Evolutionary conservation across 2,113 vertebrate species (phyloP), one percentile per base, ranked within the genome.

Genomic region (Colistium nudipinnis): DNA sequence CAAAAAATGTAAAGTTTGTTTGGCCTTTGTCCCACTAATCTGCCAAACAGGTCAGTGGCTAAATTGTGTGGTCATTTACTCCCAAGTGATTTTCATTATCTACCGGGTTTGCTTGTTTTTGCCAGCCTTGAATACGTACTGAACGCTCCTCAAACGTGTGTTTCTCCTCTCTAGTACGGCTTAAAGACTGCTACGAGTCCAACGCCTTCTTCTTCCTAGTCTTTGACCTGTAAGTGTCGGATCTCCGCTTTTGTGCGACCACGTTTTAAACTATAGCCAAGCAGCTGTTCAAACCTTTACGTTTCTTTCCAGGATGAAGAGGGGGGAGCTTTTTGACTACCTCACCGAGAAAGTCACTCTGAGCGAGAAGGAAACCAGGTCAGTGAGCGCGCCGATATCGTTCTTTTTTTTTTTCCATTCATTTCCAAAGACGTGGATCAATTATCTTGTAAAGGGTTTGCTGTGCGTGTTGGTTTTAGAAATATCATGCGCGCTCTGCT

Each of bases 291-390:
- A 60, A 45, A 48, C 1, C 8, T 44, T 55, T 61, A 9, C 1
- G n/a, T 53, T 25, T 57, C 61, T 57, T 64, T 59, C 30, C n/a
- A 99, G 98, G 87, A 99, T 99, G 98, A 98, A 82, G 87, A 96
- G 71, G 90, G 98, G 98, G 6, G 98, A 99, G 79, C 95, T 99
- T 70, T 99, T 99, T 33, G 98, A 99, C 87, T 99, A 99, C 87
- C 96, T 99, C 81, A 99, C 96, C 0, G 98, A 99, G 88, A 97
- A 97, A 83, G 98, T 98, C 48, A 98, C 96, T 12, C 84, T 99
- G 70, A 97, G 95, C 0, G 97, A 99, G 86, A 99, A 98, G 83
- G 97, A 99, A 91, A 97, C 97, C 70, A 96, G 98, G 98, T 99
- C 77, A 60, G 82, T 54, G 3, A 54, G 30, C 0, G 10, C 19